Evolutionary conservation across 1,140 invertebrate genomes (phyloP), one percentile per base, ranked within the genome.

Genomic region (Cepaea nemoralis): DNA sequence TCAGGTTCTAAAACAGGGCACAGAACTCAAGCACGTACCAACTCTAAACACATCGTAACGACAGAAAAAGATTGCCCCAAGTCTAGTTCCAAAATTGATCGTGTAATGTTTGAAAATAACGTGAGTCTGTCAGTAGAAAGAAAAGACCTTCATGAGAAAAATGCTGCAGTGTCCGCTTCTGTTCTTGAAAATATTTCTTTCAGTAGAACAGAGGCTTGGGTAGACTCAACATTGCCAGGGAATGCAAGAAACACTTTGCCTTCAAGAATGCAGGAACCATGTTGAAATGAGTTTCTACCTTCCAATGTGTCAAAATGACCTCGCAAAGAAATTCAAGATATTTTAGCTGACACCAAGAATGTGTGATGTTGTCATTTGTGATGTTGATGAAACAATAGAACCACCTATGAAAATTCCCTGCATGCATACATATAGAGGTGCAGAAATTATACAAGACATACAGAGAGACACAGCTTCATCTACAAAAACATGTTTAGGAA

Each of bases 341-440:
- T 82, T 10, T 81, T 90, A 27, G 80, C 83, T 35, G 77, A 86
- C 19, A 86, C 87, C 33, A 83, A 86, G 0, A 85, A 88, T 81
- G 84, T 85, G 85, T 0, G 85, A 88, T 81, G 84, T 85, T 19
- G 35, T 87, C 5, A 80, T 75, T 27, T 73, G 80, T 1, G 75
- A 85, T 1, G 84, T 86, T 35, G 39, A 79, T 14, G 81, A 78
- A 14, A 55, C 70, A 22, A 39, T 89, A 1, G 85, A 87, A 39
- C 86, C 88, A 14, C 88, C 88, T 86, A 87, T 6, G 88, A 89
- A 80, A 88, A 90, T 74, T 86, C 88, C 0, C 86, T 88, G 84
- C n/a, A n/a, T n/a, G n/a, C n/a, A 85, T 86, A 83, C 89, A 86
- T 70, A 83, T 82, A 22, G 85, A 85, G 40, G 89, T 90, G 89